Base-by-base conservation (phyloP, 2,113 vertebrate genomes). In the Perognathus longimembris region DNA sequence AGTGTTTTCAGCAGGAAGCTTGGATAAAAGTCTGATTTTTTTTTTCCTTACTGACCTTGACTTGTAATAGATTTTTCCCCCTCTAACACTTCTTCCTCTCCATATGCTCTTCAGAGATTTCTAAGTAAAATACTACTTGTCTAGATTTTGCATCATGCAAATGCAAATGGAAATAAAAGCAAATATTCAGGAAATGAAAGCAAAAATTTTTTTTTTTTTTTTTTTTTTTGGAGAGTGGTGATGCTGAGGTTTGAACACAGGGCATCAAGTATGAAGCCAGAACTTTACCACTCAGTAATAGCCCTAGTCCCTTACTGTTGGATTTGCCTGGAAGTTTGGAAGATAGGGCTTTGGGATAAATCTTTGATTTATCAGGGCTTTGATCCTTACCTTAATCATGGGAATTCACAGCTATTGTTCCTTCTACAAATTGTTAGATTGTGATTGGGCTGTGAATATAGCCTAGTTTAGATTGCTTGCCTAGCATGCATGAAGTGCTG, bases 291-390 rank as follows among this genome's bases (percentile, higher is more conserved):
- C 50, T 38, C 26, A 71, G 10, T 21, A 54, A 54, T 59, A 5
- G 17, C 50, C 24, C n/a, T 54, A 71, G 5, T 26, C 11, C 10
- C 22, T 36, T 70, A 36, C n/a, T 89, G 1, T 70, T 92, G 34
- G 22, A 90, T 89, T 84, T 95, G 67, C 87, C 86, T 54, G 50
- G 50, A 54, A 77, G 59, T 91, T 90, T 34, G 57, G 36, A 87
- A 86, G 93, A 74, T 42, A 91, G 50, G 14, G 26, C 28, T 85
- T 94, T 88, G 32, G 26, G 74, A 6, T 74, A 78, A 88, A 69
- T 94, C 36, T 73, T 61, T 45, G 50, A 54, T 54, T 54, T 54
- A 54, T 54, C 50, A 54, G 15, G 50, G 50, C 84, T 91, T 90
- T 92, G 36, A 90, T 85, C 5, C 42, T 88, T 34, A 59, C 8